Percentiles rank a stretch among this genome's conserved stretches.
phyloP scores from a whole-genome alignment of 2,113 vertebrate genomes.

The Procapra przewalskii region DNA sequence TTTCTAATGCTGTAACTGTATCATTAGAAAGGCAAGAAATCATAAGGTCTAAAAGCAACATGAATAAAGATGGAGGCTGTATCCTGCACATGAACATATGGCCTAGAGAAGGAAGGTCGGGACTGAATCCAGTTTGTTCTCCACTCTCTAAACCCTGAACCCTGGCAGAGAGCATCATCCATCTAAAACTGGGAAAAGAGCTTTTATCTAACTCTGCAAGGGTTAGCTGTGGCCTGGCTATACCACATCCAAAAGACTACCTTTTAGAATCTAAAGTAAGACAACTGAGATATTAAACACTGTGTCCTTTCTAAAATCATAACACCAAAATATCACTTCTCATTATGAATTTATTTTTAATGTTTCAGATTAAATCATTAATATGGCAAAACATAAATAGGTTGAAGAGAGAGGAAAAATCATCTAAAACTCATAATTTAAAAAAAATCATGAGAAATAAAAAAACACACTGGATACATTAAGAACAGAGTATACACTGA shows the following conservation, averaged over 20 bases:
- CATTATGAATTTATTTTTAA: not conserved
- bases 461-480: not conserved
- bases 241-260: not conserved
- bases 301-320: not conserved
- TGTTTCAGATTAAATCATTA: not conserved
- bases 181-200: not conserved
- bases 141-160: not conserved
- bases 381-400: not conserved
- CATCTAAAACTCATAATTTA: not conserved
- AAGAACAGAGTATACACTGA: not conserved
- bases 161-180: not conserved
- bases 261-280: not conserved
- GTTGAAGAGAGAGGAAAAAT: not conserved
- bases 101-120: not conserved
- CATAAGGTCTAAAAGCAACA: not conserved
- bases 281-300: not conserved
- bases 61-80: not conserved
- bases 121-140: not conserved
- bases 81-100: not conserved
- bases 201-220: not conserved
- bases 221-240: not conserved
- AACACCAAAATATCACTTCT: not conserved
- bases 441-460: slow-evolving; percentile 32
- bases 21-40: not conserved
- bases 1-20: not conserved